Percentiles rank a stretch among this genome's conserved stretches.
phyloP scores from a whole-genome alignment of 2,888 invertebrate species.

The Vannuccia rotundouncinata region DNA sequence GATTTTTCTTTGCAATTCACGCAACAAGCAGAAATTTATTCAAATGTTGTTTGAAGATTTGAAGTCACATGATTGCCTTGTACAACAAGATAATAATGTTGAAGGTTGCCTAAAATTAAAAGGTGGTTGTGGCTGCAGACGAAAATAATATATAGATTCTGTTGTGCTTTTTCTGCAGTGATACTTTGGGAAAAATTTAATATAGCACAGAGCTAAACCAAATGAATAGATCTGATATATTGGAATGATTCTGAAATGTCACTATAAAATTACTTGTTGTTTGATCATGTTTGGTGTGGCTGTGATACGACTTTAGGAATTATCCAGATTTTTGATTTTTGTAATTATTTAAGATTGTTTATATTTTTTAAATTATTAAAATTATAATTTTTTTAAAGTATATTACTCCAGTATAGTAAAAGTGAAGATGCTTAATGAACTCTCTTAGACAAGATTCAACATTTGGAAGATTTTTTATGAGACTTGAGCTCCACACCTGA shows the following conservation, averaged over 20 bases:
- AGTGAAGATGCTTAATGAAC: neutral
- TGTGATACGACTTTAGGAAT: neutral
- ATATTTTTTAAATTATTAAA: neutral
- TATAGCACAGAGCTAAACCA: neutral
- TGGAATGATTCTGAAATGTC: neutral
- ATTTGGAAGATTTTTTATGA: neutral
- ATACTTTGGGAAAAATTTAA: neutral
- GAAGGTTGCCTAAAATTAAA: constrained; percentile 3
- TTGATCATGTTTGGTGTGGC: neutral
- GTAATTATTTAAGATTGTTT: neutral
- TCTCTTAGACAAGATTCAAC: neutral
- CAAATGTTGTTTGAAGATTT: constrained; percentile 18
- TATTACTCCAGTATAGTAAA: neutral
- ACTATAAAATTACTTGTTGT: neutral
- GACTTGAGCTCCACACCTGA: neutral
- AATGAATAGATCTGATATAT: neutral
- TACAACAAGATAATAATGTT: neutral
- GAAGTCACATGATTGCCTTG: neutral
- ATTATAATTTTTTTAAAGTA: neutral
- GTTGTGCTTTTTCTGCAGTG: neutral
- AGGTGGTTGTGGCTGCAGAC: neutral
- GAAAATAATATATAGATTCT: neutral
- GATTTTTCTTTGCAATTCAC: neutral
- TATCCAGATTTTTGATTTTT: neutral
- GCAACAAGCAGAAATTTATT: constrained; percentile 9